Evolutionary conservation across 2,797 vertebrate species (phyloP), one percentile per base, ranked within the genome.

Genomic region (Meriones psammophilus): DNA sequence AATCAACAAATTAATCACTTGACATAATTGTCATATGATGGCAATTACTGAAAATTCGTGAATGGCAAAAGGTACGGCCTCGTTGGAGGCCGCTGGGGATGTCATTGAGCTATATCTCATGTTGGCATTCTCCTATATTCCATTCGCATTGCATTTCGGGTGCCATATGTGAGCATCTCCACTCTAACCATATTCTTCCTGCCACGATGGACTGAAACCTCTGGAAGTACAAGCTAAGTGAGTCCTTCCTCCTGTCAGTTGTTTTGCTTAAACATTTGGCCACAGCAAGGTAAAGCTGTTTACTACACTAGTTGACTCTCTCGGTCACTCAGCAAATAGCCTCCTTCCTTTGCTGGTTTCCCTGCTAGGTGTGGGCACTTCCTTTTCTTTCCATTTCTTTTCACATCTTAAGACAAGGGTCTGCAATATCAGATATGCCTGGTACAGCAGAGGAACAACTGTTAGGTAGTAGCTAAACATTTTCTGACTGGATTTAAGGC

Each of bases 361-460:
- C 42, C 14, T 85, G 30, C 42, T 85, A 39, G 30, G 62, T 0
- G 2, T 56, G 28, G 87, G 15, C 58, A 84, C 90, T 89, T n/a
- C n/a, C 28, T 46, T 73, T 62, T 0, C 74, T 64, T 50, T 71
- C n/a, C 6, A 0, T 33, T 30, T 69, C 24, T 77, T 77, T 39
- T 33, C 39, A 20, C 46, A 78, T 36, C 79, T 94, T 83, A 92
- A 93, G 33, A 39, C 39, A 39, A 91, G 91, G 14, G 73, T 28
- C 36, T 26, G 33, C n/a, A 54, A 26, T 2, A 54, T 33, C 54
- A 36, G 33, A 54, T 56, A 22, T 26, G 9, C 28, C 60, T 71
- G 33, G 33, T 56, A 13, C 80, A 86, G 58, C 26, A 86, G 60
- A 77, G 64, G 74, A 30, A 86, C n/a, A 66, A 79, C 42, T n/a